Percentiles rank a stretch among this genome's conserved stretches.
Evolutionary conservation across 2,888 invertebrate genomes (phyloP).

Genomic region (Meiosimyza platycephala): DNA sequence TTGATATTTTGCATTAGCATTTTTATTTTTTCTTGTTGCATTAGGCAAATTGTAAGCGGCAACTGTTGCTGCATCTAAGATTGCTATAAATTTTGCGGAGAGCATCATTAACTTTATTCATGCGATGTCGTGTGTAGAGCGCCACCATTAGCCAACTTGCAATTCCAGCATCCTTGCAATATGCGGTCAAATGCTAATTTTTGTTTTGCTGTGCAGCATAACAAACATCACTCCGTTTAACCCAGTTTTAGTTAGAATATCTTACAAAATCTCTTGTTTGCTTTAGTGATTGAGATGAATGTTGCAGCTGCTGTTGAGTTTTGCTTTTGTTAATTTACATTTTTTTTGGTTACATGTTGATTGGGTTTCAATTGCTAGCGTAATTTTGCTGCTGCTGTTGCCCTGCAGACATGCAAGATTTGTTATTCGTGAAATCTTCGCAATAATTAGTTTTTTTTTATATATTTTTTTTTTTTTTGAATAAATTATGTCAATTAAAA

Average conservation of each 20-base stretch:
- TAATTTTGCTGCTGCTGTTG: too few relatives aligned
- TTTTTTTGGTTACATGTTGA: neutral
- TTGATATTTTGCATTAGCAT: constrained; percentile 27
- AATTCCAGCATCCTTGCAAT: neutral
- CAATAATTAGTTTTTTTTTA: too few relatives aligned
- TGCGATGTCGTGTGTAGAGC: neutral
- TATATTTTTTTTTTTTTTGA: too few relatives aligned
- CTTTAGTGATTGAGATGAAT: neutral
- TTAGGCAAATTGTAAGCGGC: constrained; percentile 25
- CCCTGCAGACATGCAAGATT: too few relatives aligned
- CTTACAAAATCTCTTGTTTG: neutral
- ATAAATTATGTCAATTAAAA: too few relatives aligned
- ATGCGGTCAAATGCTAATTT: constrained; percentile 18
- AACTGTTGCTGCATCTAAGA: neutral
- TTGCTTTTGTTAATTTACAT: constrained; percentile 15
- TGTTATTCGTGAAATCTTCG: too few relatives aligned
- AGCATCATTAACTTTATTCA: too few relatives aligned
- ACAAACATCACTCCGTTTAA: constrained; percentile 6
- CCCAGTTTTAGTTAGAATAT: constrained; percentile 15
- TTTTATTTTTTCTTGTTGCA: constrained; percentile 24
- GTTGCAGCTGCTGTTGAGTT: constrained; percentile 3
- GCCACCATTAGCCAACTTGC: too few relatives aligned
- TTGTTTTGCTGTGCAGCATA: neutral
- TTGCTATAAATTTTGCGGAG: too few relatives aligned
- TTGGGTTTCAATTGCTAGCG: too few relatives aligned